Base-by-base conservation (phyloP, 1,140 invertebrate genomes). In the Macrocentrus cingulum region DNA sequence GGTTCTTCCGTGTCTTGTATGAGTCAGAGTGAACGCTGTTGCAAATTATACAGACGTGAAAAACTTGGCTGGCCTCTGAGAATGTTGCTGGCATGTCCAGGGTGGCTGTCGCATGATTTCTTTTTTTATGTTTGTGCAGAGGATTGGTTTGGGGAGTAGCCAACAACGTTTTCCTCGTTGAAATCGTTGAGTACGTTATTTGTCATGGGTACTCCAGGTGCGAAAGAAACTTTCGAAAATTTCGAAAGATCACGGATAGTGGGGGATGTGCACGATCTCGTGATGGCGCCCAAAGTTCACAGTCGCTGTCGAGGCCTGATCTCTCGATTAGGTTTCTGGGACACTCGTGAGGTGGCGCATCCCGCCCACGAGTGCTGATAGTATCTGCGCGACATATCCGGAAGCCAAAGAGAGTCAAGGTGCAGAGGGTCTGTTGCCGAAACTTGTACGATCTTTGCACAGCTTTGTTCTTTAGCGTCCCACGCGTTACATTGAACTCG, bases 61-160 rank as follows among this genome's bases (percentile, higher is more conserved):
- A 50, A 50, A 50, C 73, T 71, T 62, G 61, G 46, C 62, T 59
- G 67, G 54, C 63, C 58, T 50, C 36, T 65, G 65, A 76, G 76
- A 78, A 79, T 78, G 76, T 70, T 76, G 71, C 71, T 72, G 75
- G 77, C 77, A 80, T 74, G 74, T 53, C 19, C 18, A 78, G 71
- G 71, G 15, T 23, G 25, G 8, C 36, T 44, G n/a, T 7, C 25
- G n/a, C n/a, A n/a, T n/a, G n/a, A n/a, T n/a, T n/a, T n/a, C n/a
- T n/a, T n/a, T n/a, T n/a, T n/a, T n/a, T n/a, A n/a, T n/a, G n/a
- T n/a, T n/a, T n/a, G n/a, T n/a, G n/a, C n/a, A n/a, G n/a, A n/a
- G n/a, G n/a, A n/a, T n/a, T n/a, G n/a, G n/a, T 36, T 36, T 44
- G 18, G 20, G 29, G 42, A 55, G 29, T 22, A 25, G 42, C 19